These are phyloP conservation scores for Dinomys branickii DNA, from an alignment of 2,113 vertebrate genomes.

Conservation along the genomic window DNA sequence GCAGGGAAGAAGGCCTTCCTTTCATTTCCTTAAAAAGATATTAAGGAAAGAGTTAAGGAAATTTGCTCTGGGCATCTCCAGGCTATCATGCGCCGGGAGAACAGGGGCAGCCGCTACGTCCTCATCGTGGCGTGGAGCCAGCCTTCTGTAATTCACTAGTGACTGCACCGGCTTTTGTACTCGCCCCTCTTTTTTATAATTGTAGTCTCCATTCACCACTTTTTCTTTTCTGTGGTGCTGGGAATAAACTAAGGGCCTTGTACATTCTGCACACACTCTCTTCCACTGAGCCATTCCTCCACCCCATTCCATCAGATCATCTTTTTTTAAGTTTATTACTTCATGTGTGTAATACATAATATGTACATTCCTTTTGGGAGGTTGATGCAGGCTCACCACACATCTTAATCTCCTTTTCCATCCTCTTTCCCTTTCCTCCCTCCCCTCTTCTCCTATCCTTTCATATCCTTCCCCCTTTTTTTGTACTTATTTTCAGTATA, in stretches of 20 bases:
- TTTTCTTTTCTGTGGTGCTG: not conserved
- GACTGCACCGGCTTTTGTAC: not conserved
- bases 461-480: not conserved
- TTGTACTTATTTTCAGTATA: not conserved
- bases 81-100: not conserved
- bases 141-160: not conserved
- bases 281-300: not conserved
- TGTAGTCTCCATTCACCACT: not conserved
- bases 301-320: not conserved
- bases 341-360: not conserved
- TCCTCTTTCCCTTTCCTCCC: not conserved
- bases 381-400: not conserved
- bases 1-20: not conserved
- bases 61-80: slow-evolving; percentile 46
- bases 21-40: slow-evolving; percentile 51
- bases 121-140: not conserved
- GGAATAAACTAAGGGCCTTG: not conserved
- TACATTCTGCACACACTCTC: not conserved
- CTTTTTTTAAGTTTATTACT: not conserved
- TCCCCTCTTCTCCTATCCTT: not conserved
- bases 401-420: not conserved
- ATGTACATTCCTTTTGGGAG: not conserved
- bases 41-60: slow-evolving; percentile 46
- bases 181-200: not conserved
- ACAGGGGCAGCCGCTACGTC: not conserved